Evolutionary conservation across 2,888 invertebrate species (phyloP), one percentile per base, ranked within the genome.

Genomic region (Schrankia costaestrigalis): DNA sequence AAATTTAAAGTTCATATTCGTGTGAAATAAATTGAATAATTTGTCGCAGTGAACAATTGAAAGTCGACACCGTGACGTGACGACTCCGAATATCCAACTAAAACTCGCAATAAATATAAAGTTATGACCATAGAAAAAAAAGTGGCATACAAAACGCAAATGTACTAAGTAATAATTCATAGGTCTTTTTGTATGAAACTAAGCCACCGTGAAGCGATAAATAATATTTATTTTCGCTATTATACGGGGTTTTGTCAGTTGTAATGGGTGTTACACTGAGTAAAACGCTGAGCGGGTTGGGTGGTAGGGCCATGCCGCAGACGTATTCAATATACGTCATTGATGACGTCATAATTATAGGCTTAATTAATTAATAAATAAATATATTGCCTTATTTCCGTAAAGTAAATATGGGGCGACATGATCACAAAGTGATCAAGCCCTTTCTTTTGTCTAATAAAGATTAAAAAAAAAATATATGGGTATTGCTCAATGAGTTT

Each of bases 141-240:
- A 71, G 63, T 65, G 43, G 50, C 56, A 71, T 72, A 79, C 79
- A 77, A 78, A 81, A 83, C 82, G 77, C 81, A 81, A 85, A 83
- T 60, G 81, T 82, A 79, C 78, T 65, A 71, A 59, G 80, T 77
- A 75, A 84, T 86, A 86, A 84, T 81, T 86, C 86, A 85, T 78
- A 73, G 83, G 78, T 76, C 80, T 78, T 84, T 85, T 85, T 87
- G 84, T 85, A 80, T 71, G 71, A 67, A 78, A 77, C 80, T 86
- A 86, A 87, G 85, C 81, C 87, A 83, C 78, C 86, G 85, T 87
- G 86, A 87, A 84, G 81, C 84, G 72, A 86, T 86, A 87, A 85
- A 87, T 87, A 84, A 81, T 86, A 82, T 87, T 87, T 86, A 87
- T 87, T 85, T 86, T 82, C 81, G 82, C 84, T 85, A 86, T 87